These are phyloP conservation scores for Halictus quadricinctus DNA, from an alignment of 2,888 invertebrate genomes.

Conservation along the genomic window DNA sequence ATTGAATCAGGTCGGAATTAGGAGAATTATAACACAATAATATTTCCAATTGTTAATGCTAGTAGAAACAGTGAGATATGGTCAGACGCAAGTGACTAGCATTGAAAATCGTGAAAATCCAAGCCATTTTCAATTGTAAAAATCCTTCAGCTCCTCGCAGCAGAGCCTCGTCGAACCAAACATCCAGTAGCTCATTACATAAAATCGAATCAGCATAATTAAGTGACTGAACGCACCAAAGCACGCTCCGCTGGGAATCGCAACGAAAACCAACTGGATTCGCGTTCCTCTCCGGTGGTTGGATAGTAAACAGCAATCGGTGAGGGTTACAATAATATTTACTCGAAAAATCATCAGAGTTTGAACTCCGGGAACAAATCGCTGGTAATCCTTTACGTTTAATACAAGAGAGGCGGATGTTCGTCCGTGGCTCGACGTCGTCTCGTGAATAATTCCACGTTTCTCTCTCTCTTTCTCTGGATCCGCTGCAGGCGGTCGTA, in stretches of 20 bases:
- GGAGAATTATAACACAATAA: too few relatives aligned
- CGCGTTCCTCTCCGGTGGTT: neutral
- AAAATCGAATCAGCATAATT: neutral
- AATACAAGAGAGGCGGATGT: conserved; percentile 43
- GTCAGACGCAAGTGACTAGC: too few relatives aligned
- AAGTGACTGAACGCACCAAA: neutral
- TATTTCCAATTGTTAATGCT: too few relatives aligned
- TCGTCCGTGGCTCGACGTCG: conserved; percentile 30
- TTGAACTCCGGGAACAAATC: conserved; percentile 24
- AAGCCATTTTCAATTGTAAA: too few relatives aligned
- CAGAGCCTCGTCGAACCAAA: too few relatives aligned
- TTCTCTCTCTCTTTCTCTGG: conserved; percentile 13
- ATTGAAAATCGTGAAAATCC: too few relatives aligned
- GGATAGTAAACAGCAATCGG: neutral
- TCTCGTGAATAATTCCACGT: conserved; percentile 67
- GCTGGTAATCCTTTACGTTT: conserved; percentile 24
- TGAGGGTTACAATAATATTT: conserved; percentile 37
- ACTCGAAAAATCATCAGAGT: conserved; percentile 13
- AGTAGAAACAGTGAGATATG: too few relatives aligned
- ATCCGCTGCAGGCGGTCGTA: conserved; percentile 25
- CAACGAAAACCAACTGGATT: neutral
- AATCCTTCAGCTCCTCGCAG: too few relatives aligned
- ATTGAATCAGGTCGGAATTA: too few relatives aligned
- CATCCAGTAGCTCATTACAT: neutral
- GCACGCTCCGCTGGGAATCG: neutral